Conservation (phyloP, 2,888 invertebrate genomes). For the Athrips mouffetella region DNA sequence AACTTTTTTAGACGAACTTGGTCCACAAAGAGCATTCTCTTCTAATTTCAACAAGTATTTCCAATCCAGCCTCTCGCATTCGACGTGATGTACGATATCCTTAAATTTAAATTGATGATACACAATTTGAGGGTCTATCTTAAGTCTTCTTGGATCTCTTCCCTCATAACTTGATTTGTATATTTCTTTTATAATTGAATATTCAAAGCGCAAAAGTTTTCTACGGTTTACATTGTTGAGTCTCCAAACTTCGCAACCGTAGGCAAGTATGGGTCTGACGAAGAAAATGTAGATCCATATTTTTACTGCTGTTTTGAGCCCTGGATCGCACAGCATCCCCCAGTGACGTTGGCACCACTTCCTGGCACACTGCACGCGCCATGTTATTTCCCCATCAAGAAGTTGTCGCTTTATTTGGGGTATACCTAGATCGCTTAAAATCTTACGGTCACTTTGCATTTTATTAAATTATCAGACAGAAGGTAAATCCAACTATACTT, state of each 20-base stretch:
- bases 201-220: conserved; percentile 43
- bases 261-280: conserved; percentile 50
- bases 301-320: conserved; percentile 35
- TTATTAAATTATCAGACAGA: neutral
- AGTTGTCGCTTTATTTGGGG: conserved; percentile 30
- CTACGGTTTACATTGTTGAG: conserved; percentile 29
- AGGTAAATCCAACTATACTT: neutral
- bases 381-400: conserved; percentile 37
- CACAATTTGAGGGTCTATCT: conserved; percentile 31
- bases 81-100: conserved; percentile 38
- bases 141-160: conserved; percentile 38
- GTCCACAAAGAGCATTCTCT: conserved; percentile 28
- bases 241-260: conserved; percentile 54
- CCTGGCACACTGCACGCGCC: conserved; percentile 45
- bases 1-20: conserved; percentile 11
- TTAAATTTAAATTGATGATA: conserved; percentile 34
- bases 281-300: conserved; percentile 46
- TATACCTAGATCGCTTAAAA: conserved; percentile 27
- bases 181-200: conserved; percentile 39
- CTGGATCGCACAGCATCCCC: conserved; percentile 34
- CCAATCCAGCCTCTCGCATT: conserved; percentile 43
- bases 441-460: neutral
- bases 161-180: conserved; percentile 45
- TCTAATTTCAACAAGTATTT: conserved; percentile 35
- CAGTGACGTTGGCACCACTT: conserved; percentile 44